Base-by-base conservation (phyloP, 2,888 invertebrate species). In the Hypolimnas misippus region DNA sequence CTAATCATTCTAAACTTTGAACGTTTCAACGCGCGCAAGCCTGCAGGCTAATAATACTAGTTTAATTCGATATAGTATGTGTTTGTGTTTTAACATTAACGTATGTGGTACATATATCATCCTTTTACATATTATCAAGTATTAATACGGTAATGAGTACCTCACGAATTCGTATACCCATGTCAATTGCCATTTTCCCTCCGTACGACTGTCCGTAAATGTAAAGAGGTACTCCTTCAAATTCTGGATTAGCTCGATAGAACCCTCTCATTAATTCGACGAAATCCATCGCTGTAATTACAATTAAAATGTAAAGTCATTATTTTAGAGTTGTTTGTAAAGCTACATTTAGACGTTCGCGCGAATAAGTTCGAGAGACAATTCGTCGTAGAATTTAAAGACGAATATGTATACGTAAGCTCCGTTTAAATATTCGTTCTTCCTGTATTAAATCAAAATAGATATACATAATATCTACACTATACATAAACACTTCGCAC, bases 191-290 rank as follows among this genome's bases (percentile, higher is more conserved):
- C 97, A 98, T 98, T 89, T 98, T 98, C 1, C 98, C 98, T 16
- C 98, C 98, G 82, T 98, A 98, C 0, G 97, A 97, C 83, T 98
- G 97, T 21, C 96, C 96, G 76, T 97, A 96, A 65, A 98, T 96
- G 78, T 97, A 98, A 35, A 97, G 89, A 0, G 97, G 96, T 0
- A 95, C 93, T 8, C 86, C 89, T 79, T 94, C 93, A 76, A 97
- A 97, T 74, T 95, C 93, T 0, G 96, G 94, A 76, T 95, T 90
- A 12, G 89, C 79, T 14, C 87, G 75, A 71, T 96, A 94, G 82
- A 98, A 96, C 5, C 92, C 93, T 75, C 93, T 93, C 86, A 97
- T 93, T 40, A 97, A 91, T 56, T 92, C 91, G 0, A 98, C 93
- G 70, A 98, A 94, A 85, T 98, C 98, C 35, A 84, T 71, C 0